Evolutionary conservation across 1,140 invertebrate species (phyloP).

Genomic region (Bemisia tabaci): DNA sequence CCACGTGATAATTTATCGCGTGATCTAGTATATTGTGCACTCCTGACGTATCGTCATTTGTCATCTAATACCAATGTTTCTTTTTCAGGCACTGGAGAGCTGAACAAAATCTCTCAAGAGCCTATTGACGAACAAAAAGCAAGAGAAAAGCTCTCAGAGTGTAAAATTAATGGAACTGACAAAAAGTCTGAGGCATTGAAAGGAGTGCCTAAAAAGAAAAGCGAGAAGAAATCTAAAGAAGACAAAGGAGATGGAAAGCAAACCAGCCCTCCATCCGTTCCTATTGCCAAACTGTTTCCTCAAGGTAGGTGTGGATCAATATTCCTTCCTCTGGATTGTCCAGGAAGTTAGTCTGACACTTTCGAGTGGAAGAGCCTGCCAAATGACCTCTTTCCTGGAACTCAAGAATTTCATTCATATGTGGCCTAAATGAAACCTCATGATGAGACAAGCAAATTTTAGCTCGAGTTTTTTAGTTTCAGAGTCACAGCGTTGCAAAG

Average conservation of each 20-base stretch:
- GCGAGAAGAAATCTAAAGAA: conserved; percentile 33
- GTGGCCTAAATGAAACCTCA: too few relatives aligned
- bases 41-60: neutral
- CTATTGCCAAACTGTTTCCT: conserved; percentile 71
- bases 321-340: conserved; percentile 20
- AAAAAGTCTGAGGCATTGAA: conserved; percentile 12
- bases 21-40: too few relatives aligned
- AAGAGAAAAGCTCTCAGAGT: neutral
- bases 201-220: conserved; percentile 24
- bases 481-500: too few relatives aligned
- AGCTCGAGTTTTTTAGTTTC: too few relatives aligned
- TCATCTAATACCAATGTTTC: neutral
- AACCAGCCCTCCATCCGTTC: conserved; percentile 72
- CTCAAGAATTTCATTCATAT: too few relatives aligned
- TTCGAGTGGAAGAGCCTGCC: neutral
- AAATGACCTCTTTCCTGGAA: neutral
- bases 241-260: conserved; percentile 38
- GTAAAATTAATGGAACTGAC: conserved; percentile 6
- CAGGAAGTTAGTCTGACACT: neutral
- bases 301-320: conserved; percentile 51
- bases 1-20: too few relatives aligned
- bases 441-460: too few relatives aligned
- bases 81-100: neutral
- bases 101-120: conserved; percentile 4
- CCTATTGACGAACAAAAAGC: conserved; percentile 17